These are phyloP conservation scores for Nyctibius bracteatus DNA, from an alignment of 2,113 vertebrate genomes.

Conservation along the genomic window DNA sequence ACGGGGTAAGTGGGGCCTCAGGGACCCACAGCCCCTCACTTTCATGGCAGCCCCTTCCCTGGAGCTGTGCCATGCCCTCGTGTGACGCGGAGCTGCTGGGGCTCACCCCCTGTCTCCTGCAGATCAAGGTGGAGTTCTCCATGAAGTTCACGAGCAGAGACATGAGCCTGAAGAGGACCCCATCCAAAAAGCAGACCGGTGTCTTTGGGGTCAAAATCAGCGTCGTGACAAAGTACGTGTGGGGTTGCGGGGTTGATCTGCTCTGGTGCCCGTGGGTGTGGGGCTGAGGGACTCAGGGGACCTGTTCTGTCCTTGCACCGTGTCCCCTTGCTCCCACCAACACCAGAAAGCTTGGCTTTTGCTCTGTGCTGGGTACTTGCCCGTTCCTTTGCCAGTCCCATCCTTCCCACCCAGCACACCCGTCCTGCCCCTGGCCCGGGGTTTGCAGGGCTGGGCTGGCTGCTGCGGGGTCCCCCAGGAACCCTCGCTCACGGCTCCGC, in stretches of 20 bases:
- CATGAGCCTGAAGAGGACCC: conserved; percentile 95
- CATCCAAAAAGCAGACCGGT: conserved; percentile 95
- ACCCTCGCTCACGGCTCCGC: background rate
- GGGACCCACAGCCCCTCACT: background rate
- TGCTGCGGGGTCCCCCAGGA: accelerated
- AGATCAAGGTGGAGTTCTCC: conserved; percentile 99
- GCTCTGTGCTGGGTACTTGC: background rate
- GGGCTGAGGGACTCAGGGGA: background rate
- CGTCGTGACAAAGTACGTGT: conserved; percentile 91
- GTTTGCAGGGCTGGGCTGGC: background rate
- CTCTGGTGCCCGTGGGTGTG: background rate
- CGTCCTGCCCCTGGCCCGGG: background rate
- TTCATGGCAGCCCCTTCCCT: background rate
- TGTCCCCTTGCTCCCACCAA: background rate
- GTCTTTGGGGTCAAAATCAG: conserved; percentile 99
- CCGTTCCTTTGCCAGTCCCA: accelerated
- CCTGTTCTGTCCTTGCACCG: background rate
- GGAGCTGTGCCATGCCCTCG: accelerated
- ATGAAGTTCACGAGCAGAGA: conserved; percentile 99
- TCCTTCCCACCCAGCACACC: background rate
- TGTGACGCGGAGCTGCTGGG: background rate
- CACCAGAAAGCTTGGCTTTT: background rate
- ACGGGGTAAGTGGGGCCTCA: conserved; percentile 79
- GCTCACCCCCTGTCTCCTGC: background rate
- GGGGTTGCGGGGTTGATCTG: background rate